Evolutionary conservation across 2,797 vertebrate genomes (phyloP), one percentile per base, ranked within the genome.

Genomic region (Trematomus bernacchii): DNA sequence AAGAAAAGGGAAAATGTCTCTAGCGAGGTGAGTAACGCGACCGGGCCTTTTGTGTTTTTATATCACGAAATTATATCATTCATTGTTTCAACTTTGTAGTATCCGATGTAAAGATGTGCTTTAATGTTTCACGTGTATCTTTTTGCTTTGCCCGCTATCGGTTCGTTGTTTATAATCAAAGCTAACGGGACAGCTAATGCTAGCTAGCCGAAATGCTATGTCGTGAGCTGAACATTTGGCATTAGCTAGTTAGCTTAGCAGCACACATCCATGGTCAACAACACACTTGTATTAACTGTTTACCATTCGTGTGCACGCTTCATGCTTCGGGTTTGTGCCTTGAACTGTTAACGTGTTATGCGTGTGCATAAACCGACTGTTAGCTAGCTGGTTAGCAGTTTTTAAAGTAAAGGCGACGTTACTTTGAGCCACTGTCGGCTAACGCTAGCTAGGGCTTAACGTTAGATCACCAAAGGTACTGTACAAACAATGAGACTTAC

Each of bases 1-100:
- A 88, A 91, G 76, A 87, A 91, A 61, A 65, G 21, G 18, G 9
- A 94, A 90, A 33, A 96, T 96, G 95, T 93, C 95, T 77, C 77
- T 96, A 11, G 18, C 91, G 68, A 94, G 90, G 95, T 95, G 71
- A 92, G 94, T 68, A 1, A 15, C 4, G 18, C 52, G 62, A 54
- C 40, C 21, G 77, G 76, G 83, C 59, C 53, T 64, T 66, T 63
- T 71, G 4, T 54, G 16, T 43, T 61, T 72, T 67, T 43, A 40
- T 42, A 8, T 3, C 2, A 14, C 0, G 0, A 46, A 65, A 19
- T 3, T 21, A 2, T 14, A 2, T 15, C 2, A 2, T 14, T 51
- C 52, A 0, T 42, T 1, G 3, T 43, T 70, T 59, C 3, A 1
- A 10, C 0, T 1, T 11, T 3, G 0, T 27, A 2, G 1, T 23